A percentile compares a stretch with the other conserved stretches of the same genome.
Conservation (phyloP, 2,113 vertebrate genomes). For the Nibea coibor region DNA sequence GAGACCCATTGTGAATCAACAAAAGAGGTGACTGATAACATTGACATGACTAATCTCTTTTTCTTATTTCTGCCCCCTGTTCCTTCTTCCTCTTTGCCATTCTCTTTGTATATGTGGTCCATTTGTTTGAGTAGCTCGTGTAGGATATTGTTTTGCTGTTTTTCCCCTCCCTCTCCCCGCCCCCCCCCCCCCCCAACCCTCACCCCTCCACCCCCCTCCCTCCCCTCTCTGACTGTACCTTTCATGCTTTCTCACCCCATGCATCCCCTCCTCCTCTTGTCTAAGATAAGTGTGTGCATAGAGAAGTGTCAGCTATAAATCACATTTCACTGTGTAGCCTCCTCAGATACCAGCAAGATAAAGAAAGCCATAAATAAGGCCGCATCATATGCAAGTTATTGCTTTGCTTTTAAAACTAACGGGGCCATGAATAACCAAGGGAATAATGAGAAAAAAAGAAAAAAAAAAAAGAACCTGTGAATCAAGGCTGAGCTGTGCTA, state of each 20-base stretch:
- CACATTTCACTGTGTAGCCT: constrained; percentile 77
- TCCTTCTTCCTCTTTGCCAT: constrained; percentile 69
- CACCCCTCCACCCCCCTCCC: neutral
- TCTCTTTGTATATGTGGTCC: constrained; percentile 73
- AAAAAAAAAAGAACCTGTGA: constrained; percentile 18
- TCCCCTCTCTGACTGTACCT: constrained; percentile 60
- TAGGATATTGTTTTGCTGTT: constrained; percentile 63
- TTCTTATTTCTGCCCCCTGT: constrained; percentile 76
- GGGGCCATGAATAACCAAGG: constrained; percentile 69
- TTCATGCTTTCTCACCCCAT: constrained; percentile 75
- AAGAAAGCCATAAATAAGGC: constrained; percentile 71
- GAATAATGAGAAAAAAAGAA: constrained; percentile 29
- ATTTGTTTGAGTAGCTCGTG: constrained; percentile 74
- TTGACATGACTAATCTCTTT: constrained; percentile 86
- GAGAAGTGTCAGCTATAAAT: constrained; percentile 81
- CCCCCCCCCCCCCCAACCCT: no score
- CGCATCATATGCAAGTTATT: constrained; percentile 67
- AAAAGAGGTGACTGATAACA: constrained; percentile 88
- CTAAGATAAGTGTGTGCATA: constrained; percentile 81
- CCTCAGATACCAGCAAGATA: constrained; percentile 87
- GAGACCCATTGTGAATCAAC: constrained; percentile 79
- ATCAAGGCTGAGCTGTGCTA: constrained; percentile 51
- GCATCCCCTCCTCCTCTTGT: constrained; percentile 76
- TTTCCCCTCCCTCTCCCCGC: constrained; percentile 7
- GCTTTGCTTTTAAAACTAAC: constrained; percentile 74